phyloP scores from a whole-genome alignment of 2,797 vertebrate genomes.

The Tenualosa thibaudeaui region DNA sequence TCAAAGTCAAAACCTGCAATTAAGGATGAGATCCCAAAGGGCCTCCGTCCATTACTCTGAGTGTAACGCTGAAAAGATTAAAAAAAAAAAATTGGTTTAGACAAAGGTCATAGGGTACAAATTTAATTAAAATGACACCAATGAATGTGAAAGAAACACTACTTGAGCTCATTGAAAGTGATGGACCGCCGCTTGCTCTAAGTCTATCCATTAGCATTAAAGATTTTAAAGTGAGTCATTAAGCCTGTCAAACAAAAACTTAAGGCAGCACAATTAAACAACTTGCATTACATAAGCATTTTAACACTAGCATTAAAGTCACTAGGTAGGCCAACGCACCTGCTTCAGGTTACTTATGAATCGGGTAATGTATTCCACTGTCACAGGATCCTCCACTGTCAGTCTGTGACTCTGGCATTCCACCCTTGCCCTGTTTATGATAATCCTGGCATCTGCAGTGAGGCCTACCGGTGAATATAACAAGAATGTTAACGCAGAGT shows the following conservation, averaged over 20 bases:
- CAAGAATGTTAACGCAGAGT: neutral
- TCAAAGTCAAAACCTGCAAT: conserved; percentile 86
- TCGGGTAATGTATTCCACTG: conserved; percentile 85
- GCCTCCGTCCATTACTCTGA: conserved; percentile 83
- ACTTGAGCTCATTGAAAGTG: too few relatives aligned
- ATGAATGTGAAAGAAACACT: too few relatives aligned
- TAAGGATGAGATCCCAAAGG: conserved; percentile 84
- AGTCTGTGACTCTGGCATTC: conserved; percentile 87
- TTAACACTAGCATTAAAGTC: too few relatives aligned
- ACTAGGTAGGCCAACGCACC: conserved; percentile 56
- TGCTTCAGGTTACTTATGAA: conserved; percentile 85
- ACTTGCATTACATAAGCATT: neutral
- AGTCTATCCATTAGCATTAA: neutral
- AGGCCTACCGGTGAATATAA: conserved; percentile 65
- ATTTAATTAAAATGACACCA: neutral
- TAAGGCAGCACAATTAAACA: neutral
- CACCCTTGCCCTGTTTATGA: conserved; percentile 83
- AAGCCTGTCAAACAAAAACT: neutral
- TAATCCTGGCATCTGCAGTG: conserved; percentile 83
- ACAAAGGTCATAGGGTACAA: neutral
- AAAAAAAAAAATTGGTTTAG: neutral
- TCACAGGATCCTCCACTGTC: conserved; percentile 85
- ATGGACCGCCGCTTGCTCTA: too few relatives aligned
- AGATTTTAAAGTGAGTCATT: neutral
- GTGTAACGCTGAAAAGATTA: conserved; percentile 76